Conservation (phyloP, 2,797 vertebrate species). For the Pipistrellus nathusii region DNA sequence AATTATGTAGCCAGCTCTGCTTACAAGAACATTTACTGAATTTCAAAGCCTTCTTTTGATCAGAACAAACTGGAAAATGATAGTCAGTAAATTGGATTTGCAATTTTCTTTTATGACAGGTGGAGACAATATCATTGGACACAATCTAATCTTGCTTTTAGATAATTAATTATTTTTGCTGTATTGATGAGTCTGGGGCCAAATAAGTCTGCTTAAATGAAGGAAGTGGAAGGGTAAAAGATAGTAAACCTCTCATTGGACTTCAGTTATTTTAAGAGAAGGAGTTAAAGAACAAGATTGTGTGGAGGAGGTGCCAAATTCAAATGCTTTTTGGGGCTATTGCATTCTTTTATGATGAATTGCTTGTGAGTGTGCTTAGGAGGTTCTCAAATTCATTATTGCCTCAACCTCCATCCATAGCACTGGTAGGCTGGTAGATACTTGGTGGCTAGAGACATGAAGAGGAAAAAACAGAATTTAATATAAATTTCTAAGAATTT, state of each 20-base stretch:
- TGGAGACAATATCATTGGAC: conserved; percentile 21
- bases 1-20: neutral
- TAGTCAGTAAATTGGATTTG: conserved; percentile 48
- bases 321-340: neutral
- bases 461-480: neutral
- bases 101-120: conserved; percentile 63
- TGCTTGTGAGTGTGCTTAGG: neutral
- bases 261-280: conserved; percentile 41
- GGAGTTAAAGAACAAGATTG: conserved; percentile 40
- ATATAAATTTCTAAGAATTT: neutral
- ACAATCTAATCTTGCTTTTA: conserved; percentile 43
- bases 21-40: neutral
- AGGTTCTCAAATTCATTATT: neutral
- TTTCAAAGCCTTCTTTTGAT: conserved; percentile 23
- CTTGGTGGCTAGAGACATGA: neutral
- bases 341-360: neutral
- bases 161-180: conserved; percentile 56
- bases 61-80: conserved; percentile 1
- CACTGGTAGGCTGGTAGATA: neutral
- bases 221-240: neutral
- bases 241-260: neutral
- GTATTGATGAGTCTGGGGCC: neutral
- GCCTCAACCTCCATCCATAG: neutral
- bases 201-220: conserved; percentile 15
- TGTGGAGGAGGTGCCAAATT: neutral